These are phyloP conservation scores for Parascotia fuliginaria DNA, from an alignment of 2,888 invertebrate species.

Conservation along the genomic window DNA sequence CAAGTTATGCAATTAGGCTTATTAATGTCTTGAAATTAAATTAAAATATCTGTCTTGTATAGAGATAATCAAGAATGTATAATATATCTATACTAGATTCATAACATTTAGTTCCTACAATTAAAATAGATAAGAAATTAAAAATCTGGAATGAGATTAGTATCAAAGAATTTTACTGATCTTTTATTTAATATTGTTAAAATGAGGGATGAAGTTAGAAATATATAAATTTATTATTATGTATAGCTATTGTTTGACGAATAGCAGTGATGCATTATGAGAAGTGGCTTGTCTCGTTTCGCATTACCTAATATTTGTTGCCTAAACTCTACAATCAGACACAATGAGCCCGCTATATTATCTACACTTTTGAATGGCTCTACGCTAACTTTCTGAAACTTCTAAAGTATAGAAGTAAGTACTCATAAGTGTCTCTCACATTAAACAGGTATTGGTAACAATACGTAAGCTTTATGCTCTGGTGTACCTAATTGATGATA, in stretches of 20 bases:
- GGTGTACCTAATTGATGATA: background rate
- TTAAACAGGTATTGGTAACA: background rate
- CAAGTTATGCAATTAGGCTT: background rate
- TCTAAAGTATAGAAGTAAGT: too few relatives aligned
- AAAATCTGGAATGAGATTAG: too few relatives aligned
- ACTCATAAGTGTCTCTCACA: too few relatives aligned
- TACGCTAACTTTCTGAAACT: too few relatives aligned
- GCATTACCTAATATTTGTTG: constrained; percentile 34
- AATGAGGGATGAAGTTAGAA: background rate
- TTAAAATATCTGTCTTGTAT: too few relatives aligned
- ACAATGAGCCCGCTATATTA: constrained; percentile 46
- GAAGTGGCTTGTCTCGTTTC: constrained; percentile 7
- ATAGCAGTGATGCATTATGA: constrained; percentile 14
- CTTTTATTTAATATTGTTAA: too few relatives aligned
- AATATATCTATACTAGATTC: too few relatives aligned
- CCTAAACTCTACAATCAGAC: constrained; percentile 41
- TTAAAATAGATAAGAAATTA: too few relatives aligned
- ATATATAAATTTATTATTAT: background rate
- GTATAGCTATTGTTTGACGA: constrained; percentile 15
- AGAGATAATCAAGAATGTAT: too few relatives aligned
- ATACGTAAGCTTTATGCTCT: background rate
- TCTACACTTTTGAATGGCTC: constrained; percentile 36
- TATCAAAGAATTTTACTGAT: too few relatives aligned
- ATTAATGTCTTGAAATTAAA: background rate
- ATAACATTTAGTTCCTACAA: too few relatives aligned